These are phyloP conservation scores for Gymnocypris eckloni DNA, from an alignment of 2,797 vertebrate genomes.

Conservation along the genomic window DNA sequence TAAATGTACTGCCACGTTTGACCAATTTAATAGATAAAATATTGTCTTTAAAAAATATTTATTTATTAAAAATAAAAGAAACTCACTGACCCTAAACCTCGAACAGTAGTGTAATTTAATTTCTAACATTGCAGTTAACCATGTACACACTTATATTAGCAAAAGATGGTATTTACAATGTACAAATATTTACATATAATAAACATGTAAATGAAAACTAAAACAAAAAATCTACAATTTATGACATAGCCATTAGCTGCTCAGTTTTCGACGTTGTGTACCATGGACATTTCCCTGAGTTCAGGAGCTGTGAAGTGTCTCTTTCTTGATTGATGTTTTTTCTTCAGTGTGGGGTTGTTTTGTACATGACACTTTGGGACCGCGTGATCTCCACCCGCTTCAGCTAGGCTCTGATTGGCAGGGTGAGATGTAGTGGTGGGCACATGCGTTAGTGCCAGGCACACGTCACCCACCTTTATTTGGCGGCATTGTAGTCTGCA, in stretches of 20 bases:
- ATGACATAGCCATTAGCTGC: conserved; percentile 1
- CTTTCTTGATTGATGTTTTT: conserved; percentile 59
- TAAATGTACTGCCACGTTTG: neutral
- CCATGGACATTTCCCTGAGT: conserved; percentile 32
- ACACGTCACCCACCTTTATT: conserved; percentile 78
- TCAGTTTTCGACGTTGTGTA: neutral
- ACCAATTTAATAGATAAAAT: neutral
- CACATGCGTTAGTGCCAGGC: conserved; percentile 77
- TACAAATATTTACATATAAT: neutral
- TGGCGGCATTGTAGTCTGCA: conserved; percentile 78
- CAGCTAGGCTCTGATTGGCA: conserved; percentile 22
- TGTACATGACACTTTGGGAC: neutral
- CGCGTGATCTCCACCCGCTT: neutral
- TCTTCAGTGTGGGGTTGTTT: conserved; percentile 29
- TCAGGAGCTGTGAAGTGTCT: conserved; percentile 78
- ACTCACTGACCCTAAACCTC: conserved; percentile 20
- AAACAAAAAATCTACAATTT: neutral
- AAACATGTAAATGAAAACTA: conserved; percentile 5
- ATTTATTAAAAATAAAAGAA: conserved; percentile 50
- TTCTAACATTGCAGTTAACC: neutral
- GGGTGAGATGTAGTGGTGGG: conserved; percentile 24
- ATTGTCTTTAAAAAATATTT: conserved; percentile 37
- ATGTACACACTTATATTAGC: neutral
- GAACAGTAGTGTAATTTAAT: neutral
- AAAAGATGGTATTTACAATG: neutral